These are phyloP conservation scores for Eucidaris tribuloides DNA, from an alignment of 35 echinoderm and acorn worm genomes.

Conservation along the genomic window DNA sequence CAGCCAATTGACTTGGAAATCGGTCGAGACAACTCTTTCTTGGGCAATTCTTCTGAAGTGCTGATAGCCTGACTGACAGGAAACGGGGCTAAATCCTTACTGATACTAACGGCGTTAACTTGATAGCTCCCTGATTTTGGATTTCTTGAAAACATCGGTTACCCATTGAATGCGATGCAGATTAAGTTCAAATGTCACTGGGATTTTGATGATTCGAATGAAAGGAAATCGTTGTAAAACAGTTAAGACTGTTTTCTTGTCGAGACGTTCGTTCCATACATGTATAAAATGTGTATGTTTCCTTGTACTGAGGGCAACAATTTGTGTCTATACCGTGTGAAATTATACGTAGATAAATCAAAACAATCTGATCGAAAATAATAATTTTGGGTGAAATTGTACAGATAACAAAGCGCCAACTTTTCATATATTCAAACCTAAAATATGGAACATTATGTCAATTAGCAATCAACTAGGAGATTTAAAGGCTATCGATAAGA, in stretches of 20 bases:
- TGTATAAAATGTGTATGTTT: neutral
- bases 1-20: slow-evolving; percentile 26
- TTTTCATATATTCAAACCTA: too few species aligned
- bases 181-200: slow-evolving; percentile 24
- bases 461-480: too few species aligned
- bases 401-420: too few species aligned
- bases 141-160: slow-evolving; percentile 2
- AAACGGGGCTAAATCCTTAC: neutral
- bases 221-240: slow-evolving; percentile 11
- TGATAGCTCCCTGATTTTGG: neutral
- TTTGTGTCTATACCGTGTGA: neutral
- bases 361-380: neutral
- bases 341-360: neutral
- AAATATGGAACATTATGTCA: too few species aligned
- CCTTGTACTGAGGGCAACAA: neutral
- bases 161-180: neutral
- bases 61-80: neutral
- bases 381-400: neutral
- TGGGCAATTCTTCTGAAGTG: neutral
- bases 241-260: neutral
- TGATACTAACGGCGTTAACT: neutral
- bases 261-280: neutral
- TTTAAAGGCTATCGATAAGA: too few species aligned
- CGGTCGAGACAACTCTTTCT: neutral
- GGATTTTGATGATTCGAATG: neutral